phyloP scores from a whole-genome alignment of 2,888 invertebrate species.

The Perizoma affinitatum region DNA sequence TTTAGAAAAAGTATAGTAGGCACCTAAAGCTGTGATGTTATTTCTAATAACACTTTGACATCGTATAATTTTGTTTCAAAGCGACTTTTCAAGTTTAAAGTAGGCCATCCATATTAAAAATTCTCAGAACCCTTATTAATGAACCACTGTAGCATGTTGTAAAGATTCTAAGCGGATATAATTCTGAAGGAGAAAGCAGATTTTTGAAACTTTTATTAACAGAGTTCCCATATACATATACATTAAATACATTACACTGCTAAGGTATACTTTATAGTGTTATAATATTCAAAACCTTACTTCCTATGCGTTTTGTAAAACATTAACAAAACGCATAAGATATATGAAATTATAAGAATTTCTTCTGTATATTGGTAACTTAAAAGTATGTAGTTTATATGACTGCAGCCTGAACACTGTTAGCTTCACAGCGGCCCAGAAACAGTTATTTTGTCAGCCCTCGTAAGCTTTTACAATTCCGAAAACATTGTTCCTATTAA shows the following conservation, averaged over 20 bases:
- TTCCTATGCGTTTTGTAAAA: constrained; percentile 4
- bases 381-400: constrained; percentile 24
- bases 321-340: no score
- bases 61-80: constrained; percentile 18
- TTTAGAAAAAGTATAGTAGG: constrained; percentile 19
- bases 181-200: constrained; percentile 27
- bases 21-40: constrained; percentile 49
- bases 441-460: constrained; percentile 73
- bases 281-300: constrained; percentile 12
- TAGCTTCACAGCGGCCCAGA: constrained; percentile 75
- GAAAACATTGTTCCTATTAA: constrained; percentile 50
- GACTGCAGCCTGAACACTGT: constrained; percentile 76
- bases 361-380: constrained; percentile 21
- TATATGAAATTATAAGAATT: constrained; percentile 6
- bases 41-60: constrained; percentile 8
- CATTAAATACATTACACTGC: constrained; percentile 1
- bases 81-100: constrained; percentile 10
- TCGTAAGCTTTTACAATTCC: constrained; percentile 59
- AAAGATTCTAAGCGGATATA: constrained; percentile 62
- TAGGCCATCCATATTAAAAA: constrained; percentile 22
- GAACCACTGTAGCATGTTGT: constrained; percentile 58
- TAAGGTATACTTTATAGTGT: constrained; percentile 5
- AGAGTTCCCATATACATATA: constrained; percentile 9
- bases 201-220: constrained; percentile 31
- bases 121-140: constrained; percentile 28